Evolutionary conservation across 2,113 vertebrate species (phyloP).

Genomic region (Eulacestoma nigropectus): DNA sequence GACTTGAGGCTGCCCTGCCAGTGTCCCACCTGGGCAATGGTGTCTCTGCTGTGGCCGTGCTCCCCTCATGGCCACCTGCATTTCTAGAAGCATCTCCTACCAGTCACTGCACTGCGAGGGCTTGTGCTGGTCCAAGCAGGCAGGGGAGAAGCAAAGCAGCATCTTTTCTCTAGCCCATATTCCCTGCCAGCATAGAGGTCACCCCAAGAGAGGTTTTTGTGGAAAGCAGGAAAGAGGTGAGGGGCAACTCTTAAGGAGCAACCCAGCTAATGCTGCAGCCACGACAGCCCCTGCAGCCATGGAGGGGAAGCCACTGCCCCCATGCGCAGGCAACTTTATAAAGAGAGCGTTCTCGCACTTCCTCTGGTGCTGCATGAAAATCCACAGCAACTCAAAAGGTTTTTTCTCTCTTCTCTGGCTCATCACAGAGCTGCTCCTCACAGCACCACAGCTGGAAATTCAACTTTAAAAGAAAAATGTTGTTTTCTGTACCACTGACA

Average conservation of each 20-base stretch:
- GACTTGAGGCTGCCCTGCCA: background rate
- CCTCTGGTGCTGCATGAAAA: background rate
- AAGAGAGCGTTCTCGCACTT: background rate
- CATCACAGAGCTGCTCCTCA: background rate
- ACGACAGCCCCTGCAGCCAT: background rate
- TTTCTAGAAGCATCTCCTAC: background rate
- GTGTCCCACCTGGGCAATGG: background rate
- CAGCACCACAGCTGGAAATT: background rate
- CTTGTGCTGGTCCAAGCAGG: background rate
- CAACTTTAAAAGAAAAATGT: background rate
- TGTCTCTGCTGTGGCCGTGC: rapidly evolving
- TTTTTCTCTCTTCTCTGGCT: background rate
- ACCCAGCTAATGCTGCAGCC: background rate
- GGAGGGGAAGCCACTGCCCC: background rate
- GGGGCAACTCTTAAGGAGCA: background rate
- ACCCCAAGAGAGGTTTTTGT: background rate
- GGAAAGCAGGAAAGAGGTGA: background rate
- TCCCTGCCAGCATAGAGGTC: background rate
- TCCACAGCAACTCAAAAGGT: background rate
- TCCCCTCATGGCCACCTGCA: background rate
- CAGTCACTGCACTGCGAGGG: rapidly evolving
- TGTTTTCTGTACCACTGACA: background rate
- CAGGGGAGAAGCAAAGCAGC: background rate
- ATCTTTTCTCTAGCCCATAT: background rate
- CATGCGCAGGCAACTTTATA: background rate